Evolutionary conservation across 2,113 vertebrate genomes (phyloP).

Genomic region (Triplophysa rosa): DNA sequence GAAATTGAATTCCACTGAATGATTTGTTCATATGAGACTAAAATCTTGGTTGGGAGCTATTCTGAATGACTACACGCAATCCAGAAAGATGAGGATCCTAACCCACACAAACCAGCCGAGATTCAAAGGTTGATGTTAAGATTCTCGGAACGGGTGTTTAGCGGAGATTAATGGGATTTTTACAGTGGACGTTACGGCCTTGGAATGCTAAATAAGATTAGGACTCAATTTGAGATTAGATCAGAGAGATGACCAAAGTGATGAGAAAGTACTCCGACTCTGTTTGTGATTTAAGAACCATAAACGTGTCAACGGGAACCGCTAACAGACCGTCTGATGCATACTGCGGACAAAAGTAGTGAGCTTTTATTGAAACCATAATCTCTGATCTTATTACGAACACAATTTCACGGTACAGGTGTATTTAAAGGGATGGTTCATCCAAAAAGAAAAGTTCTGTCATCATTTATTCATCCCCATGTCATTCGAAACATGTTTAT

Average conservation of each 20-base stretch:
- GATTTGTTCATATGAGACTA: not conserved
- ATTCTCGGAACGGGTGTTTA: constrained; percentile 17
- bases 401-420: not conserved
- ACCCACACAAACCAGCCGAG: not conserved
- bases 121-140: constrained; percentile 17
- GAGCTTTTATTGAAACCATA: constrained; percentile 2
- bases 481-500: too few relatives aligned
- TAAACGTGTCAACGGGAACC: not conserved
- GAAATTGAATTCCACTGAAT: not conserved
- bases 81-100: not conserved
- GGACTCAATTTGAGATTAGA: constrained; percentile 22
- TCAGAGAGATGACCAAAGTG: constrained; percentile 32
- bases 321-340: not conserved
- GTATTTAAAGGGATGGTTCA: constrained; percentile 3
- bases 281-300: constrained; percentile 12
- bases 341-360: constrained; percentile 17
- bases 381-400: not conserved
- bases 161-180: constrained; percentile 36
- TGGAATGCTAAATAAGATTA: constrained; percentile 44
- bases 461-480: too few relatives aligned
- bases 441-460: too few relatives aligned
- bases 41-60: not conserved
- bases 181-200: constrained; percentile 12
- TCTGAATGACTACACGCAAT: not conserved
- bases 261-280: not conserved